These are phyloP conservation scores for Anoura caudifer DNA, from an alignment of 2,113 vertebrate species.

Conservation along the genomic window DNA sequence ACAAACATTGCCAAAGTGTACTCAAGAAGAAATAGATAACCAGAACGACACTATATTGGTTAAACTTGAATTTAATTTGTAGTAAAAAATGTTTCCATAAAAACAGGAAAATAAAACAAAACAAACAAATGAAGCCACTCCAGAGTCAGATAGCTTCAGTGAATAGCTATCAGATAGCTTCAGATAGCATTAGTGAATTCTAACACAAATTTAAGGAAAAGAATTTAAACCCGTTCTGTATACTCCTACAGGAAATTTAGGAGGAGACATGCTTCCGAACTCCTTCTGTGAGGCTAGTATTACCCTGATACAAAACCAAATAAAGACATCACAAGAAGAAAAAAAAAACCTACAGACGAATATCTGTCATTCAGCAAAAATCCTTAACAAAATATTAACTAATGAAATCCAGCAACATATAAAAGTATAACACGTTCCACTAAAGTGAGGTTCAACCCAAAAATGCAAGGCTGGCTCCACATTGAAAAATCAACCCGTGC, in stretches of 20 bases:
- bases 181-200: not conserved
- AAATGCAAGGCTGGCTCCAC: not conserved
- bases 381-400: constrained; percentile 11
- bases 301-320: not conserved
- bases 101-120: not conserved
- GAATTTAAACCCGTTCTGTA: not conserved
- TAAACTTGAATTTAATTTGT: not conserved
- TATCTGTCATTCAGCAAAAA: not conserved
- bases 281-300: not conserved
- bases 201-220: not conserved
- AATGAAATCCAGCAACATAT: not conserved
- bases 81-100: not conserved
- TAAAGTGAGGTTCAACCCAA: not conserved
- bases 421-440: not conserved
- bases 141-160: not conserved
- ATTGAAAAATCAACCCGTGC: not conserved
- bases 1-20: not conserved
- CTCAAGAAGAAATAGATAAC: not conserved
- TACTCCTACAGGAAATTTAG: not conserved
- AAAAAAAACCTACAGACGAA: not conserved
- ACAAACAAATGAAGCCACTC: not conserved
- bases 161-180: too few relatives aligned
- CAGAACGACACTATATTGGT: not conserved
- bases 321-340: not conserved
- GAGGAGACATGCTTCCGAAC: not conserved